Conservation (phyloP, 2,888 invertebrate species). For the Drosophila peninsularis region DNA sequence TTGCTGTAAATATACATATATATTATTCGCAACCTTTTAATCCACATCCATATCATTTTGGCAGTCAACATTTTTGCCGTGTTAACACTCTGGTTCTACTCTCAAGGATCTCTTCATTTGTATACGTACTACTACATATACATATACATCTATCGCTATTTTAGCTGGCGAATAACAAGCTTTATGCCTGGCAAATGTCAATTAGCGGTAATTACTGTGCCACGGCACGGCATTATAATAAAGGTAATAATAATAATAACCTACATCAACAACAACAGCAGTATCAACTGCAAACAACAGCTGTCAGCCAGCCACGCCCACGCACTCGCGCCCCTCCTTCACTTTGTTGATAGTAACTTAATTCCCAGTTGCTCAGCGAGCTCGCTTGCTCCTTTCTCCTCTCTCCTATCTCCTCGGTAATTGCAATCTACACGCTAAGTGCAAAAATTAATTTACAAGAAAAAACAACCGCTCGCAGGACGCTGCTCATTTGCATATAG, state of each 20-base stretch:
- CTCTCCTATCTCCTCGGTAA: conserved; percentile 36
- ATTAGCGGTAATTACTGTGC: conserved; percentile 73
- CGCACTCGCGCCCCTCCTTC: not conserved
- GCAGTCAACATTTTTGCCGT: not conserved
- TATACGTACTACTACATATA: not conserved
- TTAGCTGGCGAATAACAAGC: conserved; percentile 26
- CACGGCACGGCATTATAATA: conserved; percentile 60
- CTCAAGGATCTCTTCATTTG: conserved; percentile 12
- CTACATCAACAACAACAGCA: conserved; percentile 50
- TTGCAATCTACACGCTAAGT: conserved; percentile 74
- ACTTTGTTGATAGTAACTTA: conserved; percentile 53
- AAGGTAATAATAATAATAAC: conserved; percentile 49
- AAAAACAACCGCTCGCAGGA: conserved; percentile 24
- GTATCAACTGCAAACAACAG: conserved; percentile 24
- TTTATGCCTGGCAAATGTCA: conserved; percentile 58
- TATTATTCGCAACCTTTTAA: not conserved
- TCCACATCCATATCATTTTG: not conserved
- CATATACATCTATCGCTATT: conserved; percentile 12
- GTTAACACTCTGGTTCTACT: not conserved
- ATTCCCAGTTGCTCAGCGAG: conserved; percentile 37
- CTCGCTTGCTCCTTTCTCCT: not conserved
- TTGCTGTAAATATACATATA: too few species aligned
- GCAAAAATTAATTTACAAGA: conserved; percentile 72
- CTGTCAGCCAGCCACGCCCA: conserved; percentile 35
- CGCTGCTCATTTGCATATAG: conserved; percentile 44